Evolutionary conservation across 2,888 invertebrate genomes (phyloP), one percentile per base, ranked within the genome.

Genomic region (Epinotia ramella): DNA sequence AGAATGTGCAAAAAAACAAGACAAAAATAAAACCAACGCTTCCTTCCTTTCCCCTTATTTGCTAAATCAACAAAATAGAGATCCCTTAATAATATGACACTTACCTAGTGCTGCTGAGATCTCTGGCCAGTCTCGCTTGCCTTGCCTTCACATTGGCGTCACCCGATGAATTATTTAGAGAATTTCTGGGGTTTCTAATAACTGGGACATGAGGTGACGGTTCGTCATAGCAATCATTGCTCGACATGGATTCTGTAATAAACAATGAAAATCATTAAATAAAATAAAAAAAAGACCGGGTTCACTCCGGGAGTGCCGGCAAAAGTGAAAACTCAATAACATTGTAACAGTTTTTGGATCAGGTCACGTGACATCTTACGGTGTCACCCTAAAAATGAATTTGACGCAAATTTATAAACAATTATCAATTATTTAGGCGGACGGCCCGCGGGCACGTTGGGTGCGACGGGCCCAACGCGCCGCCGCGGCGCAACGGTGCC

Each of bases 41-140:
- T 94, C 94, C 93, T 93, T 94, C 94, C 94, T 94, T 94, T 93
- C 94, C 94, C 94, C 94, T 94, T 91, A 93, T 94, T 94, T 92
- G 92, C 85, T 89, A 72, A 69, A 73, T 46, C 57, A 78, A 69
- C 60, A 18, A 24, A 60, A 68, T 16, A 64, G 6, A 40, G 40
- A 18, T 46, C 20, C 46, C 69, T 73, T 60, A 9, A 20, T 67
- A 62, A 76, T 64, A 33, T 20, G 46, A 68, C 11, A 78, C 80
- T 46, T 84, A 94, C 94, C 93, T 94, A 60, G 93, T 87, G 81
- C 87, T 93, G 81, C 91, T 94, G 1, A 94, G 84, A 77, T 94
- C 94, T 80, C 89, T 88, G 16, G 94, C 94, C 16, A 94, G 88
- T 79, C 94, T 87, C 9, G 94, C 94, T 83, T 94, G 94, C 70